A percentile compares a stretch with the other conserved stretches of the same genome.
Conservation (phyloP, 2,888 invertebrate species). For the Leucania comma region DNA sequence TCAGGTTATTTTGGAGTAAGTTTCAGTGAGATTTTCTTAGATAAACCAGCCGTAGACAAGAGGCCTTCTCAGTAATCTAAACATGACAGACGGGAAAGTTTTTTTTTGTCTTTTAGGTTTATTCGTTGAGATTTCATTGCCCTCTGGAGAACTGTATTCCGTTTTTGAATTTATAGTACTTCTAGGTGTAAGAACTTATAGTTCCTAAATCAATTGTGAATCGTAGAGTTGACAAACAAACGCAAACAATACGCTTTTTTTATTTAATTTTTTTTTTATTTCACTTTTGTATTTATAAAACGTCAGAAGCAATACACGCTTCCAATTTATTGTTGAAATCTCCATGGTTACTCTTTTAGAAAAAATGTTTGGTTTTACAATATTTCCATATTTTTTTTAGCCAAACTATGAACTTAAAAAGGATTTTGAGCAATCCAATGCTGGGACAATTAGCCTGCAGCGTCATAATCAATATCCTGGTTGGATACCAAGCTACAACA, state of each 20-base stretch:
- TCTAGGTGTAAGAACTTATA: too few species aligned
- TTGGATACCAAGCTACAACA: slow-evolving; percentile 81
- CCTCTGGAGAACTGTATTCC: neutral
- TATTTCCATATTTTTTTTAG: slow-evolving; percentile 61
- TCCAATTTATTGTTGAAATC: too few species aligned
- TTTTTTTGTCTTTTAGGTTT: neutral
- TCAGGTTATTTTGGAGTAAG: slow-evolving; percentile 78
- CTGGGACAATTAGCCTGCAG: slow-evolving; percentile 80
- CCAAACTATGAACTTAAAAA: slow-evolving; percentile 75
- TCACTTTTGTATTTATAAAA: too few species aligned
- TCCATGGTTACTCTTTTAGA: too few species aligned
- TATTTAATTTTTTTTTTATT: too few species aligned
- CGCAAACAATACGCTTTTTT: too few species aligned
- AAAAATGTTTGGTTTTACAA: too few species aligned
- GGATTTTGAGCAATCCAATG: slow-evolving; percentile 81
- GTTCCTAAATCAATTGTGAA: too few species aligned
- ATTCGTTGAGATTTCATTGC: neutral
- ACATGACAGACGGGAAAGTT: neutral
- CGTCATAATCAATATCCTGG: slow-evolving; percentile 82
- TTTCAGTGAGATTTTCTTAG: neutral
- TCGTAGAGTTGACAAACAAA: too few species aligned
- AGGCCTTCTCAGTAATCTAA: neutral
- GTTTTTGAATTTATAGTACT: neutral
- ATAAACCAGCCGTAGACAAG: neutral
- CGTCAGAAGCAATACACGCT: too few species aligned